Evolutionary conservation across 2,888 invertebrate genomes (phyloP).

Genomic region (Chloroclysta siterata): DNA sequence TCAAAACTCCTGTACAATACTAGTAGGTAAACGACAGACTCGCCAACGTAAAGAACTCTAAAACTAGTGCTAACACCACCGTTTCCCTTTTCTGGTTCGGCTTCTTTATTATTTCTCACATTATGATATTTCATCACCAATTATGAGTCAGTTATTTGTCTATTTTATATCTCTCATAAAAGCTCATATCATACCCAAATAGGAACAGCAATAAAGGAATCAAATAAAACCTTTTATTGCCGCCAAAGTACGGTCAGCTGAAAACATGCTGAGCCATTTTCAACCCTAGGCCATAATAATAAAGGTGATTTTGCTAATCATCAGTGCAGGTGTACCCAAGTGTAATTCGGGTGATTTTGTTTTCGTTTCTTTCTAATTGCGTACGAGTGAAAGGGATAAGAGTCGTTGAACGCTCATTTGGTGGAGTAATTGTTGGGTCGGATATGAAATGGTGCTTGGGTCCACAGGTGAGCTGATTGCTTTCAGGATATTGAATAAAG

Average conservation of each 20-base stretch:
- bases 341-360: conserved; percentile 32
- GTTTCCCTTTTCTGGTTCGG: too few species aligned
- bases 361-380: conserved; percentile 36
- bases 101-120: not conserved
- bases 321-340: conserved; percentile 5
- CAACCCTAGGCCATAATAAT: conserved; percentile 10
- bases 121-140: conserved; percentile 26
- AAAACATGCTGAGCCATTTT: conserved; percentile 23
- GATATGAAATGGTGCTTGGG: conserved; percentile 12
- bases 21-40: too few species aligned
- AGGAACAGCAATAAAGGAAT: conserved; percentile 41
- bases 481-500: conserved; percentile 17
- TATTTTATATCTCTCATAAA: conserved; percentile 37
- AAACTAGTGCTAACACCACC: too few species aligned
- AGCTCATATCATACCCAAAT: conserved; percentile 41
- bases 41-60: too few species aligned
- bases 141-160: conserved; percentile 34
- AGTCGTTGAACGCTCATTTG: conserved; percentile 29
- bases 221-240: conserved; percentile 43
- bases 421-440: conserved; percentile 18
- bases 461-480: conserved; percentile 9
- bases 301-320: conserved; percentile 25
- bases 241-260: conserved; percentile 34
- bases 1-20: too few species aligned
- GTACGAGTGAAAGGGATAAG: conserved; percentile 31